These are phyloP conservation scores for Serripes groenlandicus DNA, from an alignment of 2,888 invertebrate genomes.

Conservation along the genomic window DNA sequence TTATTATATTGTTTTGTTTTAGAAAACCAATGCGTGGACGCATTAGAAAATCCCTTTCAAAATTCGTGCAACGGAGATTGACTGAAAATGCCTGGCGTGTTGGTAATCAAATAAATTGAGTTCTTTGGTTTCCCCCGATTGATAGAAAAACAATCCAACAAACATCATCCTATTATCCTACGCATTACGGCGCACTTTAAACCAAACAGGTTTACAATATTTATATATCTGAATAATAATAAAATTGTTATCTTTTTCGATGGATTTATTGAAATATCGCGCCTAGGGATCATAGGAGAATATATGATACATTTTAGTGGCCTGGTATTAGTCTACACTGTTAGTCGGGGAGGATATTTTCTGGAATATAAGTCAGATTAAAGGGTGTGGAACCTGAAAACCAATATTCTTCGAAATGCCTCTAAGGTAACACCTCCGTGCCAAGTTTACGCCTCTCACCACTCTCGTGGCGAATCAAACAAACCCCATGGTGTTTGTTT, in stretches of 20 bases:
- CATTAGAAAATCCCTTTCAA: background rate
- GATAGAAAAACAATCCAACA: constrained; percentile 16
- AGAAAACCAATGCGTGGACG: background rate
- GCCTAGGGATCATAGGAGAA: no score
- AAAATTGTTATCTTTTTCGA: no score
- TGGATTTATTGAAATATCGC: no score
- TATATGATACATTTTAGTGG: background rate
- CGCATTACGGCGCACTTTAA: no score
- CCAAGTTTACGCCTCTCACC: constrained; percentile 48
- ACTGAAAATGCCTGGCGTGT: background rate
- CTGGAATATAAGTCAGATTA: no score
- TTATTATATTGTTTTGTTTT: background rate
- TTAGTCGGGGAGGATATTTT: constrained; percentile 13
- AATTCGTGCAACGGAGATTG: background rate
- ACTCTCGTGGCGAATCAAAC: constrained; percentile 62
- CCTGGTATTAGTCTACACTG: background rate
- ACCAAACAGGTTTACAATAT: no score
- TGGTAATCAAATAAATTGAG: constrained; percentile 25
- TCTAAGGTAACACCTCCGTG: constrained; percentile 53
- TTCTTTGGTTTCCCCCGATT: constrained; percentile 14
- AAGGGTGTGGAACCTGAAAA: no score
- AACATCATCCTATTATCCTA: constrained; percentile 2
- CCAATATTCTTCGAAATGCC: constrained; percentile 31
- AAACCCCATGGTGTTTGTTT: constrained; percentile 61
- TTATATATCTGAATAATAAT: no score